Percentiles rank a stretch among this genome's conserved stretches.
Evolutionary conservation across 2,888 invertebrate species (phyloP).

Genomic region (Sussaba pulchella): DNA sequence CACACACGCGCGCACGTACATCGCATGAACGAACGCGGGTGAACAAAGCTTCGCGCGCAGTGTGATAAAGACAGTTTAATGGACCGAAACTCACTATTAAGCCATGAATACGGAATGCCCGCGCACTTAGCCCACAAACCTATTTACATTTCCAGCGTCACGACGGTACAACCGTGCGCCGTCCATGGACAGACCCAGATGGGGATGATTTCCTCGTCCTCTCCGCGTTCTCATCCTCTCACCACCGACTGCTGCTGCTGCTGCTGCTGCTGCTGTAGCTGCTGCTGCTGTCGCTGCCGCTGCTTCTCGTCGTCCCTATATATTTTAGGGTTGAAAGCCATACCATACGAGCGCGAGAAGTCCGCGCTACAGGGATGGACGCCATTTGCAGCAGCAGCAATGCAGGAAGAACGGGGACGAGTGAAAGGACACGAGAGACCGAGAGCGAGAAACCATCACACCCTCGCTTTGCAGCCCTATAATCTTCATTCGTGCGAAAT

Average conservation of each 20-base stretch:
- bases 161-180: conserved; percentile 25
- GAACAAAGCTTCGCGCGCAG: conserved; percentile 59
- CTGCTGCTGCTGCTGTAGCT: conserved; percentile 18
- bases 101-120: conserved; percentile 70
- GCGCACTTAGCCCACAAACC: conserved; percentile 70
- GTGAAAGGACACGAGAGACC: background rate
- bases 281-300: conserved; percentile 22
- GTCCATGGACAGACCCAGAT: conserved; percentile 11
- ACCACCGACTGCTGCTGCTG: background rate
- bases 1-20: background rate
- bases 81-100: conserved; percentile 69
- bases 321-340: conserved; percentile 26
- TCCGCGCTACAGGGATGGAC: background rate
- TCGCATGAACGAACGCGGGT: conserved; percentile 32
- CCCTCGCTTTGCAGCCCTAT: conserved; percentile 43
- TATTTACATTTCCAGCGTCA: conserved; percentile 69
- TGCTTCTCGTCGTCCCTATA: conserved; percentile 30
- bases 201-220: conserved; percentile 29
- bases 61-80: conserved; percentile 65
- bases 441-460: conserved; percentile 22
- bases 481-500: conserved; percentile 63
- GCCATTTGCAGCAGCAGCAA: background rate
- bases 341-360: conserved; percentile 11
- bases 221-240: conserved; percentile 13
- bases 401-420: background rate